phyloP scores from a whole-genome alignment of 1,140 invertebrate species.

The Lepidurus arcticus region DNA sequence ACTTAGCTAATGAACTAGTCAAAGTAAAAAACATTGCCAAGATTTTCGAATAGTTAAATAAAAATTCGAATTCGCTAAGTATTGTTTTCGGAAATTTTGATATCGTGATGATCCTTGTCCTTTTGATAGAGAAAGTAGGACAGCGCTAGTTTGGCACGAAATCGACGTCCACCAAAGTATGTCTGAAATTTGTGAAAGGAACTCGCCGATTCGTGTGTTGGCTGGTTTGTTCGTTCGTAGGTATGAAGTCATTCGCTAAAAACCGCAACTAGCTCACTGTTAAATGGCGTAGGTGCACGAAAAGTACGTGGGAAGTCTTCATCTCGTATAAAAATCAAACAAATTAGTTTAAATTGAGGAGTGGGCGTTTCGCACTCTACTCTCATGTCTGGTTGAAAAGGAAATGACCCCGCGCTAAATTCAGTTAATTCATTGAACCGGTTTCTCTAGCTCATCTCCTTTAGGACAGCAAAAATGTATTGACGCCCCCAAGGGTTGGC shows the following conservation, averaged over 20 bases:
- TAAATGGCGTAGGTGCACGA: too few species aligned
- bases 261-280: not conserved
- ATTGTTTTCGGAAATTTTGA: not conserved
- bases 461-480: not conserved
- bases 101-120: not conserved
- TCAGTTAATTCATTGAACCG: conserved; percentile 1
- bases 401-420: conserved; percentile 2
- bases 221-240: not conserved
- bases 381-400: not conserved
- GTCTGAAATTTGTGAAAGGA: not conserved
- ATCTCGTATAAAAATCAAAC: not conserved
- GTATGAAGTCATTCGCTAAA: not conserved
- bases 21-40: too few species aligned
- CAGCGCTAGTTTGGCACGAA: not conserved
- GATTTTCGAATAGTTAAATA: too few species aligned
- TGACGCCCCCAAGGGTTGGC: not conserved
- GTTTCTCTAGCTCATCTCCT: not conserved
- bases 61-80: too few species aligned
- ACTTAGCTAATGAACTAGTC: too few species aligned
- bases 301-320: not conserved
- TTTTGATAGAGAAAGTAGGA: conserved; percentile 2
- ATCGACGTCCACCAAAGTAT: not conserved
- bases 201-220: too few species aligned
- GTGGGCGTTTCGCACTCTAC: not conserved
- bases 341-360: not conserved